Conservation (phyloP, 1,140 invertebrate species). For the Dysdera silvatica region DNA sequence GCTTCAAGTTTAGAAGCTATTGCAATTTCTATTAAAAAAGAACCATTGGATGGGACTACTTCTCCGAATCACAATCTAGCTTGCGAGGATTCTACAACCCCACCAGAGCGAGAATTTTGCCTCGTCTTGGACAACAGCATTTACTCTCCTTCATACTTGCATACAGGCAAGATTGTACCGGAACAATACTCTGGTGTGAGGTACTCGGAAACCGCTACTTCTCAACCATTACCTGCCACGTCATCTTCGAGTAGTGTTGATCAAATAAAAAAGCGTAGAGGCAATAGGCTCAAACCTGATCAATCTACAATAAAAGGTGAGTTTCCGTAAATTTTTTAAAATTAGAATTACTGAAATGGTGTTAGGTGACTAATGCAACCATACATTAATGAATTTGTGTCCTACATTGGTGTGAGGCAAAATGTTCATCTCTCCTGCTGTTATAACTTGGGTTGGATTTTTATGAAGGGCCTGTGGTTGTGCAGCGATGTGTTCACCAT, state of each 20-base stretch:
- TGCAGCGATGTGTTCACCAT: too few relatives aligned
- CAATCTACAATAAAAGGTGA: conserved; percentile 6
- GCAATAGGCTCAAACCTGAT: conserved; percentile 6
- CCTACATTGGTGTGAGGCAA: too few relatives aligned
- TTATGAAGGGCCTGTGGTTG: too few relatives aligned
- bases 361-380: too few relatives aligned
- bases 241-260: conserved; percentile 13
- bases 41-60: conserved; percentile 1
- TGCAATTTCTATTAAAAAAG: conserved; percentile 2
- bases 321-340: too few relatives aligned
- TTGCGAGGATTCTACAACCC: neutral
- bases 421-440: neutral
- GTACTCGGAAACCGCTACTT: conserved; percentile 6
- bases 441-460: neutral
- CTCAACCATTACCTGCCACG: conserved; percentile 18
- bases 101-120: conserved; percentile 13
- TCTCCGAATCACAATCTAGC: conserved; percentile 9
- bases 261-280: conserved; percentile 18
- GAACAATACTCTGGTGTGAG: conserved; percentile 10
- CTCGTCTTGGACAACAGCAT: conserved; percentile 20
- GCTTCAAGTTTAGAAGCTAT: conserved; percentile 1
- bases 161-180: conserved; percentile 5
- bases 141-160: conserved; percentile 13
- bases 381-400: too few relatives aligned
- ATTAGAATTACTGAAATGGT: too few relatives aligned